Evolutionary conservation across 2,797 vertebrate genomes (phyloP).

Genomic region (Allenopithecus nigroviridis): DNA sequence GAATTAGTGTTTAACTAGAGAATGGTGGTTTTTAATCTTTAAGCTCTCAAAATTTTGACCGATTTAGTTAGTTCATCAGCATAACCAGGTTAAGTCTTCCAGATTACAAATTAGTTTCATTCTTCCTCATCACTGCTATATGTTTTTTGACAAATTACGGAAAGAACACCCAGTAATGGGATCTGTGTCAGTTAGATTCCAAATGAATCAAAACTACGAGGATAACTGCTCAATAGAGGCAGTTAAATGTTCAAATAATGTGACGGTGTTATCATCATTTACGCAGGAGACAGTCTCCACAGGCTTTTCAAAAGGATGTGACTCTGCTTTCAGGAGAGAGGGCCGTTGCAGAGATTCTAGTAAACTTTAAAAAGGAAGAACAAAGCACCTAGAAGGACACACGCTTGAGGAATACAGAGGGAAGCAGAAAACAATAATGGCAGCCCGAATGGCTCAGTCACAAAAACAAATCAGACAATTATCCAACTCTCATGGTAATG

Average conservation of each 20-base stretch:
- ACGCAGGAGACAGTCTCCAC: constrained; percentile 78
- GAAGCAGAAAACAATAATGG: not conserved
- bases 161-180: constrained; percentile 82
- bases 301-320: constrained; percentile 76
- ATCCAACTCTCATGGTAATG: not conserved
- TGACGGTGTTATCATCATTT: constrained; percentile 82
- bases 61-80: constrained; percentile 76
- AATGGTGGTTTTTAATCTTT: constrained; percentile 70
- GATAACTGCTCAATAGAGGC: constrained; percentile 83
- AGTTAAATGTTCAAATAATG: constrained; percentile 87
- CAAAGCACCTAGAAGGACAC: not conserved
- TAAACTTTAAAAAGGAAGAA: constrained; percentile 44
- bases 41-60: constrained; percentile 77
- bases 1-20: constrained; percentile 64
- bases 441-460: not conserved
- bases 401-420: not conserved
- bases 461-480: not conserved
- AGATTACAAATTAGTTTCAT: constrained; percentile 84
- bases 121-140: constrained; percentile 73
- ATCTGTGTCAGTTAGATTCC: constrained; percentile 83
- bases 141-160: constrained; percentile 85
- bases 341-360: constrained; percentile 40
- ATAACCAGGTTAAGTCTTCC: constrained; percentile 81
- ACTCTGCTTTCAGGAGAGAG: constrained; percentile 68
- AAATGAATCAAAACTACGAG: constrained; percentile 87